Percentiles rank a stretch among this genome's conserved stretches.
Evolutionary conservation across 2,888 invertebrate genomes (phyloP).

Genomic region (Rhaphigaster nebulosa): DNA sequence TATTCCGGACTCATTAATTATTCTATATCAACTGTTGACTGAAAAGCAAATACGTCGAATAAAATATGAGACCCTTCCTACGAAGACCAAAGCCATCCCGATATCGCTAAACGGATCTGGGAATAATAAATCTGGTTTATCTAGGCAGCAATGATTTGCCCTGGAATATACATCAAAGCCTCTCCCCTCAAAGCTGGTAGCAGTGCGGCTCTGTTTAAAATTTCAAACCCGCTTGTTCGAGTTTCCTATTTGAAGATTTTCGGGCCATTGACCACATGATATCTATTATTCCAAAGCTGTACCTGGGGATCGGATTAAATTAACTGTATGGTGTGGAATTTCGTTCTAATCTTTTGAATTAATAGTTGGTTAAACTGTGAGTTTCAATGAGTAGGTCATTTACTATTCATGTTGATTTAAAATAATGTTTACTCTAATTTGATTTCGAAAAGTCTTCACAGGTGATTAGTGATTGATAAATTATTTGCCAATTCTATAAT

Average conservation of each 20-base stretch:
- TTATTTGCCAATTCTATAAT: too few species aligned
- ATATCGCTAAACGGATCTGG: background rate
- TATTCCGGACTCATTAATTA: background rate
- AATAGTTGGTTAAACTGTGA: too few species aligned
- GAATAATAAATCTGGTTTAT: background rate
- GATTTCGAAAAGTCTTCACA: too few species aligned
- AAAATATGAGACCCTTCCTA: background rate
- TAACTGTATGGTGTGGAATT: too few species aligned
- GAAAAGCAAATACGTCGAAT: background rate
- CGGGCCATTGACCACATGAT: background rate
- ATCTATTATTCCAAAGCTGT: background rate
- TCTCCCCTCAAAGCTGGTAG: background rate
- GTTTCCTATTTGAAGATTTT: background rate
- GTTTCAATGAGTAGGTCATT: too few species aligned
- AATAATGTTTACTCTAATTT: too few species aligned
- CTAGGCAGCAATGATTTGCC: background rate
- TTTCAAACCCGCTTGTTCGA: background rate
- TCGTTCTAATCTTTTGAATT: too few species aligned
- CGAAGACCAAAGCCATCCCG: background rate
- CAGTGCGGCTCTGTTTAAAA: background rate
- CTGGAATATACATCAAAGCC: background rate
- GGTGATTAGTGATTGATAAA: too few species aligned
- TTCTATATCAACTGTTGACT: background rate
- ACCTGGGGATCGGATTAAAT: background rate
- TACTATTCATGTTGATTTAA: too few species aligned